Evolutionary conservation across 2,113 vertebrate species (phyloP).

Genomic region (Rhinichthys klamathensis): DNA sequence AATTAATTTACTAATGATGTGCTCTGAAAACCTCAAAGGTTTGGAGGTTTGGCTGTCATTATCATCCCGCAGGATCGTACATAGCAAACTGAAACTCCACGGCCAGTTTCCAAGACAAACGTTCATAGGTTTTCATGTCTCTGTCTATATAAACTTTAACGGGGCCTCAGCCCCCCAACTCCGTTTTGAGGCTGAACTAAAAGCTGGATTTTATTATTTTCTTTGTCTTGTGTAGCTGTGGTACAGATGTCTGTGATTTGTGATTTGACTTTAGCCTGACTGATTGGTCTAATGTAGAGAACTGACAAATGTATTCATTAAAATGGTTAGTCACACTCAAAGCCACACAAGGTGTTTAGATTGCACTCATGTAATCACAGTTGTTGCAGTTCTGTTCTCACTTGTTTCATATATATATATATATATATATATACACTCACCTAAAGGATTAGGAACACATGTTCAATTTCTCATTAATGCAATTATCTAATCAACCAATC

Average conservation of each 20-base stretch:
- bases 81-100: neutral
- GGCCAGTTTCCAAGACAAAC: slow-evolving; percentile 53
- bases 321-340: slow-evolving; percentile 18
- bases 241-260: slow-evolving; percentile 35
- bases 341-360: neutral
- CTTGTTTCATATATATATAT: neutral
- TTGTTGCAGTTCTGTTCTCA: neutral
- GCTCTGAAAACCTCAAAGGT: neutral
- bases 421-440: no score
- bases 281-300: slow-evolving; percentile 12
- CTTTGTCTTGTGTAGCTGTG: slow-evolving; percentile 1
- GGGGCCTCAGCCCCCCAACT: slow-evolving; percentile 10
- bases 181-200: slow-evolving; percentile 69
- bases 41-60: slow-evolving; percentile 34
- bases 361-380: neutral
- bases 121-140: slow-evolving; percentile 36
- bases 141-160: slow-evolving; percentile 29
- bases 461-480: no score
- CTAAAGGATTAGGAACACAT: no score
- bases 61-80: slow-evolving; percentile 39
- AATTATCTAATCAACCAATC: no score
- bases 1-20: slow-evolving; percentile 44
- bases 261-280: neutral
- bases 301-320: slow-evolving; percentile 18
- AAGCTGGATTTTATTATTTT: slow-evolving; percentile 53